Evolutionary conservation across 2,888 invertebrate species (phyloP), one percentile per base, ranked within the genome.

Genomic region (Pandemis heparana): DNA sequence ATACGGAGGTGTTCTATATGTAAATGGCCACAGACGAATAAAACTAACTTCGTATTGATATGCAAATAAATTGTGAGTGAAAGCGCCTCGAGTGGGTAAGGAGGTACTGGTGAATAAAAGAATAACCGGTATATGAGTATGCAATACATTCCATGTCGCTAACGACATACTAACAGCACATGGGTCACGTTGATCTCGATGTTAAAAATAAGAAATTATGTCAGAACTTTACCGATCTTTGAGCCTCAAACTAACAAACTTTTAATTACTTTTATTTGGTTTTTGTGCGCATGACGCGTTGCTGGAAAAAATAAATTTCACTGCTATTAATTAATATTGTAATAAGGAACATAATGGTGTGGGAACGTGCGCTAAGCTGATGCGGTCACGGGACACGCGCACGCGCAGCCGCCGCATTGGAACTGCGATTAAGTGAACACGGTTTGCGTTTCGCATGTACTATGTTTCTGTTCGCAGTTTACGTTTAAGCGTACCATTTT

Each of bases 41-140:
- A 76, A 61, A 74, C 70, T 67, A 75, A 68, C 74, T 69, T 77
- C 73, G 72, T 70, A 75, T 67, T 59, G 59, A 77, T 78, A 84
- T 82, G 81, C 75, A 81, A 84, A 86, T 84, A 79, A 78, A 79
- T 71, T 77, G 77, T 77, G 79, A 87, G 89, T 85, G 89, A 89
- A 89, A 89, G 88, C 83, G 82, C 75, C 77, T 76, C 77, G 76
- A 73, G 68, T 65, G 70, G 69, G 51, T 51, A 70, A 38, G 80
- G 79, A 38, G 80, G 79, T 80, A 77, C 77, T 81, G 70, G 77
- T 81, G 77, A 82, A 85, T 82, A 81, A 84, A 83, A 83, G 76
- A 79, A 84, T 81, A 83, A 81, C 80, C 80, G 81, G 82, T 82
- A 79, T 79, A 68, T 75, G 75, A 75, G 78, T 77, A 75, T 78